Evolutionary conservation across 2,888 invertebrate genomes (phyloP).

Genomic region (Dichetophora obliterata): DNA sequence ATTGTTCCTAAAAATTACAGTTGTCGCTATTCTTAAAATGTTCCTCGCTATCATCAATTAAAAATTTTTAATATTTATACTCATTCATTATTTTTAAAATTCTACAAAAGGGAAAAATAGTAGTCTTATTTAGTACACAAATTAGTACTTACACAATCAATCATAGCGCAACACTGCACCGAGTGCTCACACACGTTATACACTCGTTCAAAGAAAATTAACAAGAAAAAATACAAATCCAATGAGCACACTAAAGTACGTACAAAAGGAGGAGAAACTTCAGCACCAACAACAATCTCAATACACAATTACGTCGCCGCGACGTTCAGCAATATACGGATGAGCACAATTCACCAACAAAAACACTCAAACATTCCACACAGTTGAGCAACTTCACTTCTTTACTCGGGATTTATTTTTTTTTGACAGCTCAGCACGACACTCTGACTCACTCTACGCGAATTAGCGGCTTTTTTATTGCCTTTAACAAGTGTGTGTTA

Average conservation of each 20-base stretch:
- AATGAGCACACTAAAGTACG: constrained; percentile 29
- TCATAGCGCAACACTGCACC: constrained; percentile 52
- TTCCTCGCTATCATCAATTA: too few species aligned
- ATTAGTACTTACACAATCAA: constrained; percentile 54
- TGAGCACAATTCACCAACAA: constrained; percentile 28
- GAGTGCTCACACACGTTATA: constrained; percentile 37
- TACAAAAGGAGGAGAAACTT: constrained; percentile 20
- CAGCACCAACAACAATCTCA: constrained; percentile 39
- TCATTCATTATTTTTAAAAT: too few species aligned
- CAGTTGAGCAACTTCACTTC: constrained; percentile 39
- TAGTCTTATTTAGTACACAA: constrained; percentile 25
- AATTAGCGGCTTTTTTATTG: constrained; percentile 53
- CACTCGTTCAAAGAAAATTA: constrained; percentile 39
- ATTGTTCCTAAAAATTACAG: too few species aligned
- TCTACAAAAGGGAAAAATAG: not conserved
- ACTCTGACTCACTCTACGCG: constrained; percentile 48
- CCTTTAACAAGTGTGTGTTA: constrained; percentile 43
- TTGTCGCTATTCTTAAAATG: too few species aligned
- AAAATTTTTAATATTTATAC: too few species aligned
- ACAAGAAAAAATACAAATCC: constrained; percentile 18
- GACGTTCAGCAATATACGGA: not conserved
- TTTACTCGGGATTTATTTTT: constrained; percentile 40
- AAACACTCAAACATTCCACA: constrained; percentile 46
- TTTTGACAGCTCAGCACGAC: constrained; percentile 29
- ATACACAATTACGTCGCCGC: constrained; percentile 41